Conservation (phyloP, 2,888 invertebrate species). For the Rotaria magnacalcarata region DNA sequence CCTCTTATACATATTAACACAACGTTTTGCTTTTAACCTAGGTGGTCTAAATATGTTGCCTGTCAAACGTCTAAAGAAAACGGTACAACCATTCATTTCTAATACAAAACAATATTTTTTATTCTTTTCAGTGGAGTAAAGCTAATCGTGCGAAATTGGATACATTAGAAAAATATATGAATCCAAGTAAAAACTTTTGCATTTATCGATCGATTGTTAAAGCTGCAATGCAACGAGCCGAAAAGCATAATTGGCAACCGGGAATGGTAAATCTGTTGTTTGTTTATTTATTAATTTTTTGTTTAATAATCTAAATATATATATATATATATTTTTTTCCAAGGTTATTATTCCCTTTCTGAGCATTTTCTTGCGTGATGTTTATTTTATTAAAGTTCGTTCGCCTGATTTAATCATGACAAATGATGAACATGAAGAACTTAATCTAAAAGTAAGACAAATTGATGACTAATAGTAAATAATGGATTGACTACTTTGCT, state of each 20-base stretch:
- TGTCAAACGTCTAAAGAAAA: constrained; percentile 29
- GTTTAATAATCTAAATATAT: not conserved
- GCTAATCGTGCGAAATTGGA: constrained; percentile 19
- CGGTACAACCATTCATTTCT: not conserved
- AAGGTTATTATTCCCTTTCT: constrained; percentile 25
- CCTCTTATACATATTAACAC: no score
- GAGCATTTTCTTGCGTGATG: constrained; percentile 24
- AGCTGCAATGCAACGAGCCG: constrained; percentile 20
- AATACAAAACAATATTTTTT: not conserved
- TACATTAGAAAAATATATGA: constrained; percentile 35
- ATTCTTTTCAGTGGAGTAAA: constrained; percentile 27
- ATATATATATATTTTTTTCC: not conserved
- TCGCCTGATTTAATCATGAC: not conserved
- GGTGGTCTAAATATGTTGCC: constrained; percentile 23
- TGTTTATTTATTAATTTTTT: not conserved
- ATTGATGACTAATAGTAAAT: not conserved
- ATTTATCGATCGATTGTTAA: constrained; percentile 17
- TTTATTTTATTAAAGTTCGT: constrained; percentile 36
- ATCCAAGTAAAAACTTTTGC: constrained; percentile 19
- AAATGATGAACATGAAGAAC: not conserved
- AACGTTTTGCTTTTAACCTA: not conserved
- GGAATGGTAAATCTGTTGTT: not conserved
- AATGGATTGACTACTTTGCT: no score
- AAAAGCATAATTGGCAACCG: constrained; percentile 22
- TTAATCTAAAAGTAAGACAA: not conserved